A percentile compares a stretch with the other conserved stretches of the same genome.
Conservation (phyloP, 2,797 vertebrate genomes). For the Adelosebastes latens region DNA sequence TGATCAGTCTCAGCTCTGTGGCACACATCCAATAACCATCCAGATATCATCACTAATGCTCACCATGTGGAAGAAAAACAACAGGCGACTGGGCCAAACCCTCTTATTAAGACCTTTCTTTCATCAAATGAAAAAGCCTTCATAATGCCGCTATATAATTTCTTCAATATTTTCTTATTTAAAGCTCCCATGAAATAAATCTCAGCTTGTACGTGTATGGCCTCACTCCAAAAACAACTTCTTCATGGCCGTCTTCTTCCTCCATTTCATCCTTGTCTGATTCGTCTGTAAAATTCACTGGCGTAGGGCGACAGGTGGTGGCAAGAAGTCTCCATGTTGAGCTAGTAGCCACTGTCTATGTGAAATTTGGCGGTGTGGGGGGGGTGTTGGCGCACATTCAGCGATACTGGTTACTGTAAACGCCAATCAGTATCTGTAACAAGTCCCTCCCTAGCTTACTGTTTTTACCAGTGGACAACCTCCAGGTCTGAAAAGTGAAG, state of each 20-base stretch:
- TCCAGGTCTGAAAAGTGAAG: too few relatives aligned
- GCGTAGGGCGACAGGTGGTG: neutral
- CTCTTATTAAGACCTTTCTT: neutral
- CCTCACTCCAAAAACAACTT: neutral
- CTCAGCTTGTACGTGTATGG: neutral
- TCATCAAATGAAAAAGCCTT: neutral
- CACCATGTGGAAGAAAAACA: neutral
- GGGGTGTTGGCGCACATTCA: too few relatives aligned
- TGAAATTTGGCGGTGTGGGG: neutral
- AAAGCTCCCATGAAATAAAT: neutral
- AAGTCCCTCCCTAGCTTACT: too few relatives aligned
- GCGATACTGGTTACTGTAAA: too few relatives aligned
- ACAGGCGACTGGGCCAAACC: neutral
- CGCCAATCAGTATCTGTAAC: too few relatives aligned
- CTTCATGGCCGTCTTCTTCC: neutral
- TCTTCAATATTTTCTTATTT: neutral
- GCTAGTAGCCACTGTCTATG: neutral
- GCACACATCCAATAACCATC: slow-evolving; percentile 19
- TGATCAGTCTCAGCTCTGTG: slow-evolving; percentile 13
- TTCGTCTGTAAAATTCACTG: neutral
- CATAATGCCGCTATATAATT: neutral
- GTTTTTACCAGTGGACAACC: too few relatives aligned
- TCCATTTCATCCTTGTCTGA: neutral
- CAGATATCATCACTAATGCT: slow-evolving; percentile 1
- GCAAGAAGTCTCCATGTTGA: neutral